Evolutionary conservation across 2,888 invertebrate genomes (phyloP).

Genomic region (Bimastos eiseni): DNA sequence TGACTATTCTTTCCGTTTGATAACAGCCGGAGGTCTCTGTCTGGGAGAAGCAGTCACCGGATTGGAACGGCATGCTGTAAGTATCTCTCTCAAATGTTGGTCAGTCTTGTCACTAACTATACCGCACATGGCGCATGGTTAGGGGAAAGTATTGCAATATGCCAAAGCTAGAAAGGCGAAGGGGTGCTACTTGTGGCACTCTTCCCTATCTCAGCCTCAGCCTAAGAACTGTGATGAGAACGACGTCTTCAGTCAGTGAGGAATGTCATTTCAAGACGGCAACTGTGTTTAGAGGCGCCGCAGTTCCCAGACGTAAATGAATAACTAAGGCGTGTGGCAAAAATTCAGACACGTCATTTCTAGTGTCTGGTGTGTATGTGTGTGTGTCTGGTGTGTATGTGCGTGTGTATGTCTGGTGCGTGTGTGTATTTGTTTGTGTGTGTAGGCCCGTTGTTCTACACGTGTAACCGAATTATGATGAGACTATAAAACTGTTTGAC

Average conservation of each 20-base stretch:
- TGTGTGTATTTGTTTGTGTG: no score
- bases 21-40: constrained; percentile 43
- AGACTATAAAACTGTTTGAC: not conserved
- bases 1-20: not conserved
- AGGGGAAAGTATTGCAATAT: no score
- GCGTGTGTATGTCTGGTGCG: not conserved
- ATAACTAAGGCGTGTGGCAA: not conserved
- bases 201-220: no score
- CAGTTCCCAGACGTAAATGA: not conserved
- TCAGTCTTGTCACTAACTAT: not conserved
- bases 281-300: not conserved
- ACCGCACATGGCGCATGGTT: no score
- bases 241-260: no score
- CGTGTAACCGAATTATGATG: not conserved
- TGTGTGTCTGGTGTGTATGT: no score
- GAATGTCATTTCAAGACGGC: no score
- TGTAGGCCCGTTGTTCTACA: not conserved
- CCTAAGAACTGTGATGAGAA: no score
- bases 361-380: not conserved
- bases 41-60: constrained; percentile 43
- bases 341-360: not conserved
- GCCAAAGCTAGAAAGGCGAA: no score
- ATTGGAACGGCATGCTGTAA: constrained; percentile 45
- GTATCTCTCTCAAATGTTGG: constrained; percentile 28
- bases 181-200: no score